These are phyloP conservation scores for Alviniconcha strummeri DNA, from an alignment of 2,888 invertebrate species.

Conservation along the genomic window DNA sequence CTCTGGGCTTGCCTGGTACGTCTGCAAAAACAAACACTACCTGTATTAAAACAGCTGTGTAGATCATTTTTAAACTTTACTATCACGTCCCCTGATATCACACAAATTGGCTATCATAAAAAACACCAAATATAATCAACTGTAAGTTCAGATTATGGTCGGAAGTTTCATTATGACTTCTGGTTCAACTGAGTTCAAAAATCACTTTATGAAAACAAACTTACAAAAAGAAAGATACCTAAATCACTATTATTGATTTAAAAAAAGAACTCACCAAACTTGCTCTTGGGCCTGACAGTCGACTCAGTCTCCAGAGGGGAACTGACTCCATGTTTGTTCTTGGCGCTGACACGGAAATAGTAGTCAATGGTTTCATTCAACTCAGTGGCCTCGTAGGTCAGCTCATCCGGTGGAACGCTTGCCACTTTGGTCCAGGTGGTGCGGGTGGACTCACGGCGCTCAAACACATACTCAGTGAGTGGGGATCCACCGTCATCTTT, in stretches of 20 bases:
- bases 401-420: slow-evolving; percentile 42
- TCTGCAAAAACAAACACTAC: slow-evolving; percentile 75
- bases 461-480: slow-evolving; percentile 62
- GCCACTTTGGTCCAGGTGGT: slow-evolving; percentile 54
- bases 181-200: too few relatives aligned
- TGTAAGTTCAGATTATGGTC: too few relatives aligned
- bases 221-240: too few relatives aligned
- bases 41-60: too few relatives aligned
- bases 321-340: slow-evolving; percentile 93
- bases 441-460: slow-evolving; percentile 69
- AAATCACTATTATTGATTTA: too few relatives aligned
- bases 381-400: slow-evolving; percentile 50
- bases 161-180: too few relatives aligned
- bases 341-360: slow-evolving; percentile 89
- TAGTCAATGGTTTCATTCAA: slow-evolving; percentile 75
- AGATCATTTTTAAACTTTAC: too few relatives aligned
- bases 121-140: too few relatives aligned
- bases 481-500: slow-evolving; percentile 69
- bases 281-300: slow-evolving; percentile 58
- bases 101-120: too few relatives aligned
- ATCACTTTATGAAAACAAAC: too few relatives aligned
- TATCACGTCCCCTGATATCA: too few relatives aligned
- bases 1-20: slow-evolving; percentile 91
- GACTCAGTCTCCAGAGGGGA: slow-evolving; percentile 74
- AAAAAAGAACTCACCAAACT: slow-evolving; percentile 55